These are phyloP conservation scores for Pseudomyrmex cubaensis DNA, from an alignment of 1,140 invertebrate species.

Conservation along the genomic window DNA sequence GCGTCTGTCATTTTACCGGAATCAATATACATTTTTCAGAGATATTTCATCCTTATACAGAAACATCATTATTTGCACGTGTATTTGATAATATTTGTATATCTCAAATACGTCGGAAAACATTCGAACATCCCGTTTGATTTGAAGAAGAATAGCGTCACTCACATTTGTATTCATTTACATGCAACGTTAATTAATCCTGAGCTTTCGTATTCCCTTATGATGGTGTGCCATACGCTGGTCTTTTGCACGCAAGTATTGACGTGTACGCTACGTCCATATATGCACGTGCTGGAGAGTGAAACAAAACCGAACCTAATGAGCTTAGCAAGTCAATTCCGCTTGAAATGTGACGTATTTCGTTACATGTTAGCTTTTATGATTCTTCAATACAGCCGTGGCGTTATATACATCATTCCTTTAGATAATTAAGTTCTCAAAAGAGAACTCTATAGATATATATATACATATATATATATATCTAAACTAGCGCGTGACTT, in stretches of 20 bases:
- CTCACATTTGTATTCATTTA: background rate
- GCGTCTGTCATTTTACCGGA: too few species aligned
- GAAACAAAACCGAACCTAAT: slow-evolving; percentile 15
- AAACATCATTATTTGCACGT: too few species aligned
- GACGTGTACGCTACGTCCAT: background rate
- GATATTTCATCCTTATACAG: too few species aligned
- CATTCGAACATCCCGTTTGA: background rate
- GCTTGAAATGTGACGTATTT: slow-evolving; percentile 4
- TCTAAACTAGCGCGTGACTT: too few species aligned
- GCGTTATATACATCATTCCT: too few species aligned
- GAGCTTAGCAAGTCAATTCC: slow-evolving; percentile 23
- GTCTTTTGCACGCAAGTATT: background rate
- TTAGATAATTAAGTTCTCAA: too few species aligned
- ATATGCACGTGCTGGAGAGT: background rate
- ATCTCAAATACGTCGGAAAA: too few species aligned
- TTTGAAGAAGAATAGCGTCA: slow-evolving; percentile 5
- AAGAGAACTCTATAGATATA: too few species aligned
- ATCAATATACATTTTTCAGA: too few species aligned
- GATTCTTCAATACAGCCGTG: too few species aligned
- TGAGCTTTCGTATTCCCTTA: slow-evolving; percentile 22
- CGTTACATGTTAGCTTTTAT: background rate
- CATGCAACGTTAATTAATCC: background rate
- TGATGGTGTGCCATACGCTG: background rate
- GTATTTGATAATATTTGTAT: too few species aligned
- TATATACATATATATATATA: too few species aligned